Evolutionary conservation across 2,113 vertebrate species (phyloP).

Genomic region (Neogobius melanostomus): DNA sequence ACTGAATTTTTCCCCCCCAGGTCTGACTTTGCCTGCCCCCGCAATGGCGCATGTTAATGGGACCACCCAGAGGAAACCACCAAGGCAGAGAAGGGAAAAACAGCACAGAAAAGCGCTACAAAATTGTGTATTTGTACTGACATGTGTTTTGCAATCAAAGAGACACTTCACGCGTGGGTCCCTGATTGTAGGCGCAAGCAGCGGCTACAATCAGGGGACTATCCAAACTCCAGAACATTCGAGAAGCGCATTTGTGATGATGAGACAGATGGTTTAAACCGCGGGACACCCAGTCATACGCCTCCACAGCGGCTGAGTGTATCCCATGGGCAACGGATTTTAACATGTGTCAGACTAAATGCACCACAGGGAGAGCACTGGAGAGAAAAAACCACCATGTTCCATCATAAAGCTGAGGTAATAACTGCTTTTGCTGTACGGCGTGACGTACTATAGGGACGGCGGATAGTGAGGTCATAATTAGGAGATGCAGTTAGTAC

Average conservation of each 20-base stretch:
- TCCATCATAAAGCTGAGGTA: not conserved
- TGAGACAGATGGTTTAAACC: constrained; percentile 48
- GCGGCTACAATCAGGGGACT: constrained; percentile 32
- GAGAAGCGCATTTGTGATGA: constrained; percentile 8
- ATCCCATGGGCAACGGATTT: constrained; percentile 3
- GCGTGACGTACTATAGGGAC: not conserved
- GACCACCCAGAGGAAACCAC: no score
- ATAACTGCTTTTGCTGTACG: not conserved
- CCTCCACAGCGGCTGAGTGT: constrained; percentile 13
- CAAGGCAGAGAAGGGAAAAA: no score
- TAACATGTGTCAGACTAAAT: constrained; percentile 4
- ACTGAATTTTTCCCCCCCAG: no score
- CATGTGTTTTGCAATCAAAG: constrained; percentile 34
- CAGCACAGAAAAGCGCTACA: not conserved
- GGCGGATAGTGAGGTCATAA: not conserved
- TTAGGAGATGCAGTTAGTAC: not conserved
- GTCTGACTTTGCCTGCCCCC: no score
- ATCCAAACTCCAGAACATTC: constrained; percentile 8
- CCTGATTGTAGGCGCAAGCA: no score
- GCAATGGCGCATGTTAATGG: no score
- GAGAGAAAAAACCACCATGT: not conserved
- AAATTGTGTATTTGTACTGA: not conserved
- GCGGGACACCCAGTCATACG: constrained; percentile 28
- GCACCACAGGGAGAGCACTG: constrained; percentile 12
- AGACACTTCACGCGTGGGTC: constrained; percentile 9